Conservation (phyloP, 1,140 invertebrate genomes). For the Microplitis mediator region DNA sequence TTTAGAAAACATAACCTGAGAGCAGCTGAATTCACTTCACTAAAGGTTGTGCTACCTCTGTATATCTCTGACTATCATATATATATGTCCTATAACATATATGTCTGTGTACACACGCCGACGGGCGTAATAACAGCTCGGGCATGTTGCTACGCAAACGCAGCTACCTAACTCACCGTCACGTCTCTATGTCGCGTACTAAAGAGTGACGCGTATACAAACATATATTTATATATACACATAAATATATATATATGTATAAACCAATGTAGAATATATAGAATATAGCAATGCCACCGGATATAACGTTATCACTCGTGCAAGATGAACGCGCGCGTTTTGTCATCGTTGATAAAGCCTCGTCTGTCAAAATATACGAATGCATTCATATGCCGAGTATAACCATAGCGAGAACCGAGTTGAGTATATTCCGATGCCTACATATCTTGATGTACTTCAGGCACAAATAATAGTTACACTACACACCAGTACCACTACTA, state of each 20-base stretch:
- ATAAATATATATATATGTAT: background rate
- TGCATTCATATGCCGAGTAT: conserved; percentile 18
- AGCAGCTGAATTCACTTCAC: too few species aligned
- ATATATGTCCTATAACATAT: too few species aligned
- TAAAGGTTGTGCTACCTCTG: too few species aligned
- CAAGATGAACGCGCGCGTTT: conserved; percentile 19
- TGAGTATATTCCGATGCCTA: background rate
- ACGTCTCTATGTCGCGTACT: background rate
- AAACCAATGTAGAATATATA: background rate
- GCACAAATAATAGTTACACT: background rate
- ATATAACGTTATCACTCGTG: conserved; percentile 19
- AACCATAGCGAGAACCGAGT: background rate
- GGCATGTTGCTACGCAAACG: background rate
- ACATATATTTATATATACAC: too few species aligned
- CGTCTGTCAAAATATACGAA: conserved; percentile 26
- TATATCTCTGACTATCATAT: too few species aligned
- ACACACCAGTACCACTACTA: background rate
- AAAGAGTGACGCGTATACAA: background rate
- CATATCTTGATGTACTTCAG: conserved; percentile 17
- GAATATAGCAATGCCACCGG: background rate
- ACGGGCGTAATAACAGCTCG: background rate
- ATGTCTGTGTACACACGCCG: background rate
- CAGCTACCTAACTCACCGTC: background rate
- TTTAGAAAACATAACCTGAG: too few species aligned
- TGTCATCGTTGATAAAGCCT: conserved; percentile 27